Conservation (phyloP, 2,888 invertebrate species). For the Heliothis peltigera region DNA sequence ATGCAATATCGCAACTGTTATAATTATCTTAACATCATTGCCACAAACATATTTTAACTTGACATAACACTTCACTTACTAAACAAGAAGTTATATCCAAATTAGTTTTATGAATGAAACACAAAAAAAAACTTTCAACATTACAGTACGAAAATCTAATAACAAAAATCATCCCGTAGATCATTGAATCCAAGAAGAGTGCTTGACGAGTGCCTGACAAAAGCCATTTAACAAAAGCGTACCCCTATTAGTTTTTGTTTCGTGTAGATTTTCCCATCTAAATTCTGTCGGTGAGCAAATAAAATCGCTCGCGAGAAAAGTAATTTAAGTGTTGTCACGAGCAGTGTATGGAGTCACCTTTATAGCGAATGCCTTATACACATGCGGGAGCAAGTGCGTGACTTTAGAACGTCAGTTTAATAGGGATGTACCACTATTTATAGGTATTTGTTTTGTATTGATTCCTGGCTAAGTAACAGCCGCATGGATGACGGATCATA, state of each 20-base stretch:
- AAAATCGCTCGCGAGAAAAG: slow-evolving; percentile 65
- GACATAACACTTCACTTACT: no score
- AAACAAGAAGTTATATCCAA: slow-evolving; percentile 41
- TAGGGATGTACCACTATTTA: slow-evolving; percentile 30
- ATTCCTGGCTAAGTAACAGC: no score
- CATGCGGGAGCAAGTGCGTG: slow-evolving; percentile 61
- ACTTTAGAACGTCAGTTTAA: slow-evolving; percentile 46
- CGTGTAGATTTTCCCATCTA: slow-evolving; percentile 60
- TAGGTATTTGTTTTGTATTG: slow-evolving; percentile 25
- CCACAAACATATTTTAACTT: no score
- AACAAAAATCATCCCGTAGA: slow-evolving; percentile 60
- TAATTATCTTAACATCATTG: no score
- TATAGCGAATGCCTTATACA: slow-evolving; percentile 71
- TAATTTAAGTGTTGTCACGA: slow-evolving; percentile 71
- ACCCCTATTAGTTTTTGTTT: slow-evolving; percentile 61
- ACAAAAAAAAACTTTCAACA: slow-evolving; percentile 54
- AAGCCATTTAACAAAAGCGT: slow-evolving; percentile 53
- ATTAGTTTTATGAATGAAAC: slow-evolving; percentile 39
- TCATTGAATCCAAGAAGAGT: slow-evolving; percentile 54
- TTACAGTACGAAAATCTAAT: slow-evolving; percentile 46
- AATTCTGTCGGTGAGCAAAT: slow-evolving; percentile 59
- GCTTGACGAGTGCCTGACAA: slow-evolving; percentile 43
- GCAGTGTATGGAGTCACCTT: slow-evolving; percentile 64
- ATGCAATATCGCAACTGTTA: no score
- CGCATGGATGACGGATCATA: no score